Evolutionary conservation across 1,140 invertebrate genomes (phyloP).

Genomic region (Stegodyphus dumicola): DNA sequence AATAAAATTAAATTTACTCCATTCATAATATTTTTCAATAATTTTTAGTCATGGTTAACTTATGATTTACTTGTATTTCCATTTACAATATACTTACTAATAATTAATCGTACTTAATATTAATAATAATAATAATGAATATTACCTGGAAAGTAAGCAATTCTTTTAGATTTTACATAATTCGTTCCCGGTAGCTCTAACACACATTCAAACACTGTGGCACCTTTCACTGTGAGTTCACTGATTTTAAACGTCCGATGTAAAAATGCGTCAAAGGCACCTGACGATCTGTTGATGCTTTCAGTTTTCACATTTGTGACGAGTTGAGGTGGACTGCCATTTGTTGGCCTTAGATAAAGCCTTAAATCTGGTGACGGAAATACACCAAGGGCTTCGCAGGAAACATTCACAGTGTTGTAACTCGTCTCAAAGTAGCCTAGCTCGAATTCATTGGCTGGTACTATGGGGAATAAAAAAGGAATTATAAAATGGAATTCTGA

Average conservation of each 20-base stretch:
- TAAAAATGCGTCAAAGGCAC: slow-evolving; percentile 38
- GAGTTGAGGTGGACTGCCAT: slow-evolving; percentile 22
- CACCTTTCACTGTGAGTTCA: slow-evolving; percentile 42
- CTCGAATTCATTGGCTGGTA: slow-evolving; percentile 51
- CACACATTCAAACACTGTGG: slow-evolving; percentile 52
- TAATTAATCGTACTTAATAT: no score
- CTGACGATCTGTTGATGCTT: slow-evolving; percentile 10
- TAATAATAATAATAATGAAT: no score
- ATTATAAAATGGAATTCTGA: no score
- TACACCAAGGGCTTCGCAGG: slow-evolving; percentile 33
- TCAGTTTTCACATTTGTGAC: slow-evolving; percentile 26
- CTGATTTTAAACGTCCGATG: slow-evolving; percentile 45
- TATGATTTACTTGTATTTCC: no score
- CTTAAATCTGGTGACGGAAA: slow-evolving; percentile 35
- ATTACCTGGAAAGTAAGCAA: slow-evolving; percentile 51
- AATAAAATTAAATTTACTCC: no score
- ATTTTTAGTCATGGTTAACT: no score
- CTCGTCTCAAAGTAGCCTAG: slow-evolving; percentile 35
- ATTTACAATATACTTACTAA: no score
- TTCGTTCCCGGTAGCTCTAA: slow-evolving; percentile 56
- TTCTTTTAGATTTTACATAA: slow-evolving; percentile 44
- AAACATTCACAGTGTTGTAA: slow-evolving; percentile 46
- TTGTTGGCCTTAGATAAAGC: slow-evolving; percentile 33
- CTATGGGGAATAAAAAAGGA: slow-evolving; percentile 6
- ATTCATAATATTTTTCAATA: no score